Conservation (phyloP, 1,140 invertebrate genomes). For the Heliothis subflexa region DNA sequence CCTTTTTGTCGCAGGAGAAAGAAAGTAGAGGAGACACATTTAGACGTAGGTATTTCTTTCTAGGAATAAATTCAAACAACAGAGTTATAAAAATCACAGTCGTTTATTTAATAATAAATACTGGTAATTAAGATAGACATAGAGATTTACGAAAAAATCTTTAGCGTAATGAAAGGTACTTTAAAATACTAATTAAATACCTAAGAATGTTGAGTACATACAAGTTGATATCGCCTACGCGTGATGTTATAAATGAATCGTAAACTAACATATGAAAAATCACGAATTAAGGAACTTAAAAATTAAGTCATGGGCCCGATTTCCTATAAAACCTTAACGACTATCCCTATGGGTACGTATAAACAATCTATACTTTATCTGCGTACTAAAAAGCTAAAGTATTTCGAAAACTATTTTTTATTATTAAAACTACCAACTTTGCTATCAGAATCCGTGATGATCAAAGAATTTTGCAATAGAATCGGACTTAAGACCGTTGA, state of each 20-base stretch:
- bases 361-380: constrained; percentile 76
- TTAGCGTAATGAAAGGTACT: constrained; percentile 76
- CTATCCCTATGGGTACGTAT: constrained; percentile 71
- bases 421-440: constrained; percentile 45
- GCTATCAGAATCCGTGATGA: constrained; percentile 49
- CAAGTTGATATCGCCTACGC: constrained; percentile 47
- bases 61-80: constrained; percentile 17
- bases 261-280: constrained; percentile 46
- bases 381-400: constrained; percentile 79
- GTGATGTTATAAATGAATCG: constrained; percentile 32
- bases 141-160: constrained; percentile 81
- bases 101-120: constrained; percentile 85
- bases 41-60: too few relatives aligned
- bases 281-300: constrained; percentile 74
- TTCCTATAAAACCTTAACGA: constrained; percentile 77
- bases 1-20: too few relatives aligned
- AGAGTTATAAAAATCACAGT: constrained; percentile 82
- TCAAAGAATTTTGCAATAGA: constrained; percentile 42
- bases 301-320: constrained; percentile 84
- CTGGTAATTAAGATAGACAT: constrained; percentile 82
- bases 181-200: constrained; percentile 75
- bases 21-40: too few relatives aligned
- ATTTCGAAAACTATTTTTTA: constrained; percentile 78
- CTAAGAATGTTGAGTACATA: constrained; percentile 72
- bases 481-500: constrained; percentile 43